phyloP scores from a whole-genome alignment of 2,888 invertebrate species.

The Bombyx huttoni region DNA sequence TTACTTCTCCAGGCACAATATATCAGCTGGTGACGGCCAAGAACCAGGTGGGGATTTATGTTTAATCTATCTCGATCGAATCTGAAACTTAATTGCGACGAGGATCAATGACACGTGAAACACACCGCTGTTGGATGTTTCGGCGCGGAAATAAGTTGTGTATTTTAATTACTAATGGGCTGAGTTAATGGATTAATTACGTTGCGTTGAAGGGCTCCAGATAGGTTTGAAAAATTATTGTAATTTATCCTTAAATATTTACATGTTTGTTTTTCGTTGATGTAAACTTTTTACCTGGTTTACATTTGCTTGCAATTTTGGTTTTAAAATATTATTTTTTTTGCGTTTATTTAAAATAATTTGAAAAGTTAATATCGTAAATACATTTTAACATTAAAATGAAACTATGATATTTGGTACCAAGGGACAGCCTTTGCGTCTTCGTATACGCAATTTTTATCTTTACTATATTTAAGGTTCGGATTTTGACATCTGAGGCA shows the following conservation, averaged over 20 bases:
- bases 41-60: conserved; percentile 49
- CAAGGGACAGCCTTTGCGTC: no score
- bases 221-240: neutral
- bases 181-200: neutral
- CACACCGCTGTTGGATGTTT: neutral
- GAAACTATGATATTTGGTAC: no score
- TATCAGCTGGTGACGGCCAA: conserved; percentile 60
- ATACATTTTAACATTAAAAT: no score
- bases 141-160: neutral
- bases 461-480: no score
- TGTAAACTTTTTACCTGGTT: neutral
- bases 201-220: conserved; percentile 2
- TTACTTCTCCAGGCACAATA: conserved; percentile 57
- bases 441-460: no score
- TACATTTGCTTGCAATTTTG: neutral
- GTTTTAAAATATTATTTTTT: no score
- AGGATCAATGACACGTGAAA: neutral
- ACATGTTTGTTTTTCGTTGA: neutral
- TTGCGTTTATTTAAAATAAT: no score
- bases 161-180: neutral
- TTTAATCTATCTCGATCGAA: neutral
- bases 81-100: neutral
- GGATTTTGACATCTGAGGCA: no score
- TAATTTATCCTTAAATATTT: conserved; percentile 3
- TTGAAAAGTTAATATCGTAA: no score